Conservation (phyloP, 1,140 invertebrate genomes). For the Diachasmimorpha longicaudata region DNA sequence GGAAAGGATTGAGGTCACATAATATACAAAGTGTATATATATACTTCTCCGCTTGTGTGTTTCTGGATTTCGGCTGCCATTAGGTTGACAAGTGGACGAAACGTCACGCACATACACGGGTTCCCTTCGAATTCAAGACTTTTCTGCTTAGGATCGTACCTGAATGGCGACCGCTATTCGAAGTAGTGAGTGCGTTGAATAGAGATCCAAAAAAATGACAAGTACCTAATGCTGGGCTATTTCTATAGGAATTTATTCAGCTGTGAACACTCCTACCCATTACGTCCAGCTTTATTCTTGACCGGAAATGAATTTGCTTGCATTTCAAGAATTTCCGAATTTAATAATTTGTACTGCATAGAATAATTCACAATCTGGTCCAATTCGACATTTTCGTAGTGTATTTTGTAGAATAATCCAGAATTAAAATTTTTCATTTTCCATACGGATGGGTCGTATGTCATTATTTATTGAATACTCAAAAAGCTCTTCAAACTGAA, state of each 20-base stretch:
- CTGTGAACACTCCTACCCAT: conserved; percentile 1
- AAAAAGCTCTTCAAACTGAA: too few relatives aligned
- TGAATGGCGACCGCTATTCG: background rate
- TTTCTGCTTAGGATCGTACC: background rate
- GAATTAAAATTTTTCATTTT: too few relatives aligned
- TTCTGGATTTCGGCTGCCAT: background rate
- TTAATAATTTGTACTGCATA: too few relatives aligned
- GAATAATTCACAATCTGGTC: too few relatives aligned
- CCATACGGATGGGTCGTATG: too few relatives aligned
- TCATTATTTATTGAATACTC: too few relatives aligned
- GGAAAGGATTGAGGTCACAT: background rate
- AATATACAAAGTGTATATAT: background rate
- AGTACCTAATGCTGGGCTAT: conserved; percentile 1
- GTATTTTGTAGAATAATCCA: too few relatives aligned
- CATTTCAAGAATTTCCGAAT: too few relatives aligned
- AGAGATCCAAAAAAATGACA: background rate
- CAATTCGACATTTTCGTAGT: too few relatives aligned
- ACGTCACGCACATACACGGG: background rate
- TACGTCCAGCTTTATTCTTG: background rate
- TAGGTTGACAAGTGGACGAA: background rate
- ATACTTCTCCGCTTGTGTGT: background rate
- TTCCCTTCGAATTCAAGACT: conserved; percentile 12
- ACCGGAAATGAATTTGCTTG: background rate
- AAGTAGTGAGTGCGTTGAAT: conserved; percentile 6
- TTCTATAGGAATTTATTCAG: conserved; percentile 13